phyloP scores from a whole-genome alignment of 23 tunicate species.

The Clavelina lepadiformis region DNA sequence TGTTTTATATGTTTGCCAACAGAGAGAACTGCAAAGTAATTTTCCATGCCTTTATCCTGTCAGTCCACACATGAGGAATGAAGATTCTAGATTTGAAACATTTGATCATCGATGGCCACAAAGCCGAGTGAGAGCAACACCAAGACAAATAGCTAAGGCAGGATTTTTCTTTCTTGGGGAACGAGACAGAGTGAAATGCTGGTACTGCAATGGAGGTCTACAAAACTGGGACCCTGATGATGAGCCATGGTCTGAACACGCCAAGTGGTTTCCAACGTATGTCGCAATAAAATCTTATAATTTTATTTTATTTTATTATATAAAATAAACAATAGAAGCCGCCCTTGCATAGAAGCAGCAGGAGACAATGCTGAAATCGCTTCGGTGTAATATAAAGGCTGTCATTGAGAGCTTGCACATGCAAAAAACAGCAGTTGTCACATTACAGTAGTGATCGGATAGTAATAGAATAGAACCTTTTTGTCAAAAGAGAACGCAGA shows the following conservation, averaged over 20 bases:
- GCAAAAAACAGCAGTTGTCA: too few species aligned
- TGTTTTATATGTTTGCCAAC: neutral
- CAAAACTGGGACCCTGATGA: conserved; percentile 82
- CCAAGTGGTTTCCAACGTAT: conserved; percentile 84
- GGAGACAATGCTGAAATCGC: too few species aligned
- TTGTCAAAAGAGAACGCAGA: too few species aligned
- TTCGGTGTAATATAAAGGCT: too few species aligned
- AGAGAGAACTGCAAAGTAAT: conserved; percentile 28
- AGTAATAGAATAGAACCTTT: too few species aligned
- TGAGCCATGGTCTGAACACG: conserved; percentile 83
- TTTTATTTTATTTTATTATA: too few species aligned
- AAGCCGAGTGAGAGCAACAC: conserved; percentile 35
- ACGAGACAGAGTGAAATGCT: conserved; percentile 59
- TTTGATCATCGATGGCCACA: conserved; percentile 57
- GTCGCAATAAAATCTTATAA: neutral
- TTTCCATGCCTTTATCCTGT: conserved; percentile 59
- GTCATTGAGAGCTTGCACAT: too few species aligned
- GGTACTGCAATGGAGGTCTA: conserved; percentile 61
- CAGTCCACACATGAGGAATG: conserved; percentile 62
- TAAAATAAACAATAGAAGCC: too few species aligned
- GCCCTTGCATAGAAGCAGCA: too few species aligned
- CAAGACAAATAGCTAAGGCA: conserved; percentile 59
- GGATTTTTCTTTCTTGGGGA: conserved; percentile 81
- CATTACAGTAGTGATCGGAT: too few species aligned
- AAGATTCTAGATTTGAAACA: conserved; percentile 36